phyloP scores from a whole-genome alignment of 2,113 vertebrate genomes.

The Alligator sinensis region DNA sequence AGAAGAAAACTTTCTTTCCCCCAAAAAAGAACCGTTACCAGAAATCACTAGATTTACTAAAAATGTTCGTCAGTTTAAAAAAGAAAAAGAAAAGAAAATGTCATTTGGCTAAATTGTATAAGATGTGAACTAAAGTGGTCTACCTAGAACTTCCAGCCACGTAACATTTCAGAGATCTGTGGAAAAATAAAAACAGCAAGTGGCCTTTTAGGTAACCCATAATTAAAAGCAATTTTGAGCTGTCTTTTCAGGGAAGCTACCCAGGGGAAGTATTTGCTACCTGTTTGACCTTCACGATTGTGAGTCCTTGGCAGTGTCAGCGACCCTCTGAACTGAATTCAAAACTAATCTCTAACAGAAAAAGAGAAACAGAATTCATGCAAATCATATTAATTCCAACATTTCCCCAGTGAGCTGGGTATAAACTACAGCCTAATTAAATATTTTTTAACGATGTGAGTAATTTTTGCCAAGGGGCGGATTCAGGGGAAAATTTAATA shows the following conservation, averaged over 20 bases:
- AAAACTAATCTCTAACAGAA: constrained; percentile 92
- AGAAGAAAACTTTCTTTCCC: background rate
- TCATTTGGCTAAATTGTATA: background rate
- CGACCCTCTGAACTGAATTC: constrained; percentile 92
- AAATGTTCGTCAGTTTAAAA: background rate
- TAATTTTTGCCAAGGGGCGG: constrained; percentile 97
- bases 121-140: constrained; percentile 61
- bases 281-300: constrained; percentile 90
- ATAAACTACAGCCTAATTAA: constrained; percentile 98
- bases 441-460: constrained; percentile 98
- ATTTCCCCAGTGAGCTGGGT: constrained; percentile 90
- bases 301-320: constrained; percentile 91
- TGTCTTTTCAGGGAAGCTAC: constrained; percentile 85
- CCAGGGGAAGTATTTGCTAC: constrained; percentile 87
- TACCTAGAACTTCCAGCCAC: constrained; percentile 71
- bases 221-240: constrained; percentile 91
- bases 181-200: constrained; percentile 83
- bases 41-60: background rate
- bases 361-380: constrained; percentile 92
- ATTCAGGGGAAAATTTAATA: constrained; percentile 95
- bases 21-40: background rate
- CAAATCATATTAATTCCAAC: constrained; percentile 94
- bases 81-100: constrained; percentile 16
- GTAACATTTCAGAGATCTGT: constrained; percentile 70
- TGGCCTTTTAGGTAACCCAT: constrained; percentile 88